phyloP scores from a whole-genome alignment of 2,797 vertebrate species.

The Antrozous pallidus region DNA sequence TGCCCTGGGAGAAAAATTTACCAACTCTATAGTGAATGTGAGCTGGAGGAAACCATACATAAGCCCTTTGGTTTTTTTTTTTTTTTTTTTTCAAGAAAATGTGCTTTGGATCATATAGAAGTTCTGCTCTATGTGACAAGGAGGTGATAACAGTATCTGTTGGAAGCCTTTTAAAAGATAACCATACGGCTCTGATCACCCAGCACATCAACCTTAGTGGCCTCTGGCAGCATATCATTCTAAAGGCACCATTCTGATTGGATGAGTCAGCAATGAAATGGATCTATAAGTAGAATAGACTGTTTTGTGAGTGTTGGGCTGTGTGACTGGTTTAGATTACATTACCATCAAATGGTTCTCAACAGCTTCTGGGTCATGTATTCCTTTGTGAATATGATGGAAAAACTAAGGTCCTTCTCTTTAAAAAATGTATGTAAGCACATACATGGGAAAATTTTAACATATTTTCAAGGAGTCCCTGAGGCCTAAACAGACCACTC shows the following conservation, averaged over 20 bases:
- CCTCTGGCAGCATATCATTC: constrained; percentile 6
- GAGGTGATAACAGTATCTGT: constrained; percentile 41
- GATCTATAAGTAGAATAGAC: background rate
- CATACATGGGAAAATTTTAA: background rate
- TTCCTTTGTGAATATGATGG: background rate
- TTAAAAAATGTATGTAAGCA: background rate
- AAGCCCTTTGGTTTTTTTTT: background rate
- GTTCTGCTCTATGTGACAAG: constrained; percentile 43
- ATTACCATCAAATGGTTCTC: background rate
- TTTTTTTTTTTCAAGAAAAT: constrained; percentile 47
- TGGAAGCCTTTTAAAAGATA: constrained; percentile 33
- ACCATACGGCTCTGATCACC: background rate
- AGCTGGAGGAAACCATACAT: constrained; percentile 8
- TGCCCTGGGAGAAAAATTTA: constrained; percentile 51
- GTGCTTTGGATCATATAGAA: constrained; percentile 36
- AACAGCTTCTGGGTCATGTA: background rate
- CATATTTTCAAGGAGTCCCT: background rate
- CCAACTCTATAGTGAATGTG: background rate
- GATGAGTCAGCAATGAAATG: constrained; percentile 6
- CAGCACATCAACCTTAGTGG: background rate
- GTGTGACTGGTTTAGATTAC: background rate
- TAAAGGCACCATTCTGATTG: background rate
- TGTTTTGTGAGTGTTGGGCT: background rate
- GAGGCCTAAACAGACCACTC: background rate
- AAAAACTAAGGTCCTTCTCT: background rate